Evolutionary conservation across 1,140 invertebrate species (phyloP), one percentile per base, ranked within the genome.

Genomic region (Piezodorus guildinii): DNA sequence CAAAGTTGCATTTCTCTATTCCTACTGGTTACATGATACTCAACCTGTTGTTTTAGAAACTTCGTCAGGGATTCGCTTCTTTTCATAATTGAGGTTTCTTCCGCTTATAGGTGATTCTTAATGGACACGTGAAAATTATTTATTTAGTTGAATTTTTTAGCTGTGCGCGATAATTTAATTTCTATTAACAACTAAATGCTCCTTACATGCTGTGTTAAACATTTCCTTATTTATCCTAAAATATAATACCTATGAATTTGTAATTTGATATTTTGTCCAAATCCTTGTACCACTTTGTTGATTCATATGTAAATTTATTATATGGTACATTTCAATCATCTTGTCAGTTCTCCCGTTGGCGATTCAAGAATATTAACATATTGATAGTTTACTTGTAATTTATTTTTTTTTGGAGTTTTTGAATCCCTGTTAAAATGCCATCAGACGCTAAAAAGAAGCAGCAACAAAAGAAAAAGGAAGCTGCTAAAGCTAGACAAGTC

Each of bases 401-500:
- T 49, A 21, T 49, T 49, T 10, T 5, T 17, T n/a, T 49, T 19
- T n/a, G 12, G 46, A 1, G 14, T 8, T 21, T 49, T 17, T 49
- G 10, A 19, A 49, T 19, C 17, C 3, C 5, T 17, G 1, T 17
- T 15, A 68, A 44, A 34, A 97, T 98, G 94, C 94, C 94, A 70
- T 97, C 94, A 69, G 94, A 97, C 76, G 85, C 94, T 3, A 98
- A 98, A 77, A 98, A 98, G 81, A 91, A 93, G 71, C 85, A 94
- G 74, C 92, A 94, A 74, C 89, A 92, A 71, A 94, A 95, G 76
- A 99, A 98, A 77, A 98, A 98, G 75, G 93, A 96, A 70, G 90
- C 91, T 27, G 89, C 90, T 21, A 93, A 91, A 73, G 82, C 83
- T 60, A 81, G 88, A 70, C 69, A 82, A 67, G 85, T 85, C 68